Evolutionary conservation across 2,113 vertebrate species (phyloP).

Genomic region (Argyrosomus japonicus): DNA sequence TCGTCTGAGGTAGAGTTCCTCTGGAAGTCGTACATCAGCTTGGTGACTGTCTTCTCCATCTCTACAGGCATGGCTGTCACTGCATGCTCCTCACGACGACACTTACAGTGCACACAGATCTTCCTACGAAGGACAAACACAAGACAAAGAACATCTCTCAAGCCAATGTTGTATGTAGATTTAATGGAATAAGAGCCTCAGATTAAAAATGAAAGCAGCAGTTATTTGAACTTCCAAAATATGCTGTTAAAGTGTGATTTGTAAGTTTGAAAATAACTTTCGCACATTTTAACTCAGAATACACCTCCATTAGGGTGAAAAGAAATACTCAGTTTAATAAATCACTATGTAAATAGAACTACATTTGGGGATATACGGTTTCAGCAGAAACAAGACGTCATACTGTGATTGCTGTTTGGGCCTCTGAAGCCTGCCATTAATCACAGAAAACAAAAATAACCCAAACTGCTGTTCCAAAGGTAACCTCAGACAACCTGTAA

Average conservation of each 20-base stretch:
- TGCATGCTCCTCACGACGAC: constrained; percentile 96
- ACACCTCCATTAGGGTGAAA: constrained; percentile 23
- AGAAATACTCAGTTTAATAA: constrained; percentile 25
- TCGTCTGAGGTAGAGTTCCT: constrained; percentile 98
- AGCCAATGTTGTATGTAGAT: not conserved
- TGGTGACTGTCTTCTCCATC: constrained; percentile 99
- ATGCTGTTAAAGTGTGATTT: constrained; percentile 22
- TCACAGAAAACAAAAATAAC: constrained; percentile 40
- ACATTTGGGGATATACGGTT: constrained; percentile 12
- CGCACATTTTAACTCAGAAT: constrained; percentile 22
- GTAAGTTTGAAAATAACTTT: constrained; percentile 11
- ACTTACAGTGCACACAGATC: constrained; percentile 99
- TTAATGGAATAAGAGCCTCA: not conserved
- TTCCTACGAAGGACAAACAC: constrained; percentile 85
- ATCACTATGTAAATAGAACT: constrained; percentile 31
- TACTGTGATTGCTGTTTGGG: not conserved
- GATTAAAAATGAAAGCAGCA: constrained; percentile 7
- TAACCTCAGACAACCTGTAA: constrained; percentile 26
- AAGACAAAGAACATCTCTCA: constrained; percentile 16
- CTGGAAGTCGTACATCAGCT: constrained; percentile 99
- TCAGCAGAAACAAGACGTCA: constrained; percentile 49
- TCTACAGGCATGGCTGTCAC: constrained; percentile 96
- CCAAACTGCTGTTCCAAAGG: not conserved
- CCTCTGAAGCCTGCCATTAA: constrained; percentile 35
- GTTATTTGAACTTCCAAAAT: not conserved